Conservation (phyloP, 2,797 vertebrate species). For the Limosa lapponica region DNA sequence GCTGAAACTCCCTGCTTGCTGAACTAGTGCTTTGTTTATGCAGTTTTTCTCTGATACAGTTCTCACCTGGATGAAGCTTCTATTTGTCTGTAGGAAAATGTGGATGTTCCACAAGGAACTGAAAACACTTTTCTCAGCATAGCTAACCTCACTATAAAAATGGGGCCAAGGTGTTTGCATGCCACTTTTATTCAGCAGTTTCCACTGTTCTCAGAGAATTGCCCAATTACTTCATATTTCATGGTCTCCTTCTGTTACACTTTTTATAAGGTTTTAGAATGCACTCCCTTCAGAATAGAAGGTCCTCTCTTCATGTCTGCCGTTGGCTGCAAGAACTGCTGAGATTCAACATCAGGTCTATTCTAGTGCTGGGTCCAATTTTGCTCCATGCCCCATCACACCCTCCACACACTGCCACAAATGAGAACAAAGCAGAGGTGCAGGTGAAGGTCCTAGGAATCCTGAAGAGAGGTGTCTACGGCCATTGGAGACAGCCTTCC, state of each 20-base stretch:
- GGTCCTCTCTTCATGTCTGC: background rate
- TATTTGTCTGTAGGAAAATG: background rate
- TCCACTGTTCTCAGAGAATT: background rate
- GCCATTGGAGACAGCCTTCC: background rate
- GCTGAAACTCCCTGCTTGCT: background rate
- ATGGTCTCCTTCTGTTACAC: background rate
- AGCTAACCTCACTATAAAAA: background rate
- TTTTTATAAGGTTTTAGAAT: background rate
- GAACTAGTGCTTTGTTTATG: background rate
- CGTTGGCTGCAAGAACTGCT: accelerated
- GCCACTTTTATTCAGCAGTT: background rate
- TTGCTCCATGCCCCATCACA: background rate
- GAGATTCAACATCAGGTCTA: background rate
- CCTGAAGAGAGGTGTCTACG: background rate
- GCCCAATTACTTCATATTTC: background rate
- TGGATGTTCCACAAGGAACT: background rate
- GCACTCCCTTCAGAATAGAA: background rate
- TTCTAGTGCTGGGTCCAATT: background rate
- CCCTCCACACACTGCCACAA: background rate
- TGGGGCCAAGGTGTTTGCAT: background rate
- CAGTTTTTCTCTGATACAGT: background rate
- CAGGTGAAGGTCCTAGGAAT: background rate
- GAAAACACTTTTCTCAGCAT: background rate
- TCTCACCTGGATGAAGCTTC: background rate
- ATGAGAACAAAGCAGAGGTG: background rate